Base-by-base conservation (phyloP, 2,113 vertebrate genomes). In the Ptyas mucosa region DNA sequence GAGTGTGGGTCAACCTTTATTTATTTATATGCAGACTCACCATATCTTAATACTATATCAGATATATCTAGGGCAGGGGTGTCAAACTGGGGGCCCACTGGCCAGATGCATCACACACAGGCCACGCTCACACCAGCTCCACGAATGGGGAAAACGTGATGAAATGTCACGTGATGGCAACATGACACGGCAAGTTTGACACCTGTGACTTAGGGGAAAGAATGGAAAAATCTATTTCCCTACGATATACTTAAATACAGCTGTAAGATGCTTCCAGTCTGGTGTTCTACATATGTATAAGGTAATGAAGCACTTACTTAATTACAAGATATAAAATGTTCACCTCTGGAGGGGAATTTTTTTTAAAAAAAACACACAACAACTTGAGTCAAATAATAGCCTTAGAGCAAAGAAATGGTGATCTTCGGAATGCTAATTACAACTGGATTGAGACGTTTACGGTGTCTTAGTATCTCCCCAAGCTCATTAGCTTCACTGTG, bases 401-500 rank as follows among this genome's bases (percentile, higher is more conserved):
- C 0, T 92, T 93, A 88, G 85, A 94, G 93, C 91, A 93, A 92
- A 93, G 88, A 91, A 86, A 89, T 93, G 93, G 93, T 93, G 90
- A 51, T 91, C 92, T 96, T 93, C 89, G 93, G 15, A 88, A 91
- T 91, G 94, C 94, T 95, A 81, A 95, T 97, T 97, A 96, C 94
- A 90, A 89, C 89, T 8, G 1, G 94, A 94, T 95, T 95, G 95
- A 96, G 94, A 94, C 91, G 95, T 95, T 96, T 96, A 96, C 89
- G 89, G 90, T 89, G 92, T 95, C 95, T 91, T 91, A 94, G 90
- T 92, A 96, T 96, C 96, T 94, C 89, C 89, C 95, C 95, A 96
- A 96, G 93, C 96, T 96, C 95, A 95, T 97, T 96, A 97, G 57
- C 88, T 96, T 85, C 92, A 93, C 89, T 29, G 85, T 88, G 94